phyloP scores from a whole-genome alignment of 1,140 invertebrate species.

The Drosophila sproati region DNA sequence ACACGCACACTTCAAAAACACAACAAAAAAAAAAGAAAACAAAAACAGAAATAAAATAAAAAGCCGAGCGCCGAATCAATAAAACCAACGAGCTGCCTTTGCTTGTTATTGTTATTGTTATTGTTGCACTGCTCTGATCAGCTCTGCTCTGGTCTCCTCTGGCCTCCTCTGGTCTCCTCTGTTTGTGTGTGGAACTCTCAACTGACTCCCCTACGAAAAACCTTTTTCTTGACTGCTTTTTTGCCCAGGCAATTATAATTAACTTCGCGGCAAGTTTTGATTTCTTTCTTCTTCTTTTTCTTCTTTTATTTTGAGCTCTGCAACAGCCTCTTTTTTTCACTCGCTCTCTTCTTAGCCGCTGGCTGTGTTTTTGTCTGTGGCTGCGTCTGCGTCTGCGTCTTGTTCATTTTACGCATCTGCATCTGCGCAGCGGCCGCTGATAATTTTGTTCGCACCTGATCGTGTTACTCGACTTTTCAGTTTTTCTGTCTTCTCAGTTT shows the following conservation, averaged over 20 bases:
- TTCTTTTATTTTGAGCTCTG: too few species aligned
- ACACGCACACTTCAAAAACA: conserved; percentile 67
- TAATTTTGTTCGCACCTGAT: conserved; percentile 82
- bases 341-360: conserved; percentile 11
- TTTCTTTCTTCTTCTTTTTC: conserved; percentile 45
- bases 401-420: conserved; percentile 27
- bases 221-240: conserved; percentile 51
- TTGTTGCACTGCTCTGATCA: too few species aligned
- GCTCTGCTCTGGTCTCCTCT: too few species aligned
- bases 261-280: conserved; percentile 81
- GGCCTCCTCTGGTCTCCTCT: background rate
- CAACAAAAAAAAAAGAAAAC: conserved; percentile 13
- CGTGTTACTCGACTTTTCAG: conserved; percentile 68
- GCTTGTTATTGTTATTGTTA: conserved; percentile 9
- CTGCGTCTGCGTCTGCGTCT: background rate
- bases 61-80: conserved; percentile 72
- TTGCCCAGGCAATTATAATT: conserved; percentile 81
- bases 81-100: conserved; percentile 63
- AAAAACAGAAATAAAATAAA: conserved; percentile 13
- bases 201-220: conserved; percentile 49
- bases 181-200: conserved; percentile 8
- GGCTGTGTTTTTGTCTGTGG: conserved; percentile 17
- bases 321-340: conserved; percentile 12
- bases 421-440: conserved; percentile 43
- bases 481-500: conserved; percentile 23